Conservation (phyloP, 2,888 invertebrate genomes). For the Phyllotreta striolata region DNA sequence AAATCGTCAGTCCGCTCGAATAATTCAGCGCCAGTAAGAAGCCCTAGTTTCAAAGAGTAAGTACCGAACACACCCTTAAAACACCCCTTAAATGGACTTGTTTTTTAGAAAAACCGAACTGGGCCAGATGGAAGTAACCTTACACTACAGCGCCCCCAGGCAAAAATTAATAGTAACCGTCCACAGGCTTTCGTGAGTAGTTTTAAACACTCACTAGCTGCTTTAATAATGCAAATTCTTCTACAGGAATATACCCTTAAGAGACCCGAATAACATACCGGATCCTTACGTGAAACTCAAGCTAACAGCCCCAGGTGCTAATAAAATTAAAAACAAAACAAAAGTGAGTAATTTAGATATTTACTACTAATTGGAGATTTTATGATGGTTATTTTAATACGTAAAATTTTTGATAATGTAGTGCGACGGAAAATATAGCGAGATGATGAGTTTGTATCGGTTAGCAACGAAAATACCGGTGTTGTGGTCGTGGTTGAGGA, state of each 20-base stretch:
- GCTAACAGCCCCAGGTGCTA: slow-evolving; percentile 74
- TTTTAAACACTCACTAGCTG: slow-evolving; percentile 1
- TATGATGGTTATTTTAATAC: not conserved
- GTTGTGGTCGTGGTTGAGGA: slow-evolving; percentile 5
- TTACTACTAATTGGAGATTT: not conserved
- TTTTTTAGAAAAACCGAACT: slow-evolving; percentile 53
- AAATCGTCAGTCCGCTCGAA: slow-evolving; percentile 29
- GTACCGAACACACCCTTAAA: slow-evolving; percentile 2
- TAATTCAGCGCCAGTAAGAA: slow-evolving; percentile 21
- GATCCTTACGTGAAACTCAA: slow-evolving; percentile 90
- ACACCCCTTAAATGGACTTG: not conserved
- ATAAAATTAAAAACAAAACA: slow-evolving; percentile 71
- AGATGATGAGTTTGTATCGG: slow-evolving; percentile 10
- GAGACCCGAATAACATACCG: slow-evolving; percentile 82
- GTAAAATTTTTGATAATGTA: slow-evolving; percentile 9
- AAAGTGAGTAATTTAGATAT: slow-evolving; percentile 39
- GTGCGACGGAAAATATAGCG: slow-evolving; percentile 2
- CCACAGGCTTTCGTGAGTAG: slow-evolving; percentile 83
- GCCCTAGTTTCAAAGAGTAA: slow-evolving; percentile 35
- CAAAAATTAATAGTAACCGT: slow-evolving; percentile 82
- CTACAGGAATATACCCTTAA: slow-evolving; percentile 77
- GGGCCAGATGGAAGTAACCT: slow-evolving; percentile 80
- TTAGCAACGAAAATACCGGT: slow-evolving; percentile 6
- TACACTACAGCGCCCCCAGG: slow-evolving; percentile 80
- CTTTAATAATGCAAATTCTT: slow-evolving; percentile 19